These are phyloP conservation scores for Nasalis larvatus DNA, from an alignment of 2,113 vertebrate genomes.

Conservation along the genomic window DNA sequence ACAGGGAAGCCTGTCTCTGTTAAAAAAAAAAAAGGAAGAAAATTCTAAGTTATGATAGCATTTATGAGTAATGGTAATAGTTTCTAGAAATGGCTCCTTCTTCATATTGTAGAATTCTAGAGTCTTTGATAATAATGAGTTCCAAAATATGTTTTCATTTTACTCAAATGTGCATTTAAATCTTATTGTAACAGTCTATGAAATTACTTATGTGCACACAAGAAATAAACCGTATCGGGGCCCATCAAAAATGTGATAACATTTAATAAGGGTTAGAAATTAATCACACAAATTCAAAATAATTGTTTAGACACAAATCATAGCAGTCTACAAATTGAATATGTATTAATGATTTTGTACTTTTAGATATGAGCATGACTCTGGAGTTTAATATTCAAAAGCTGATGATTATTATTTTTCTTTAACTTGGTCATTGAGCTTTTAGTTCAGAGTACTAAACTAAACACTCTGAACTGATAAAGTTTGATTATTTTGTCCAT, in stretches of 20 bases:
- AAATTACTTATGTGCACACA: neutral
- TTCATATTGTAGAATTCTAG: neutral
- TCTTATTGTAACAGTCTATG: neutral
- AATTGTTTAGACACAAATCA: conserved; percentile 33
- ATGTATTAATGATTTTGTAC: neutral
- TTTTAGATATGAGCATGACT: neutral
- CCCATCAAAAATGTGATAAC: neutral
- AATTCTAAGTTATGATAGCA: neutral
- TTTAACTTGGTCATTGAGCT: conserved; percentile 15
- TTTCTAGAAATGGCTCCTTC: neutral
- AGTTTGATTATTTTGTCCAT: neutral
- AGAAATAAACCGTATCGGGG: neutral
- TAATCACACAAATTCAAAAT: conserved; percentile 34
- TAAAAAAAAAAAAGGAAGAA: neutral
- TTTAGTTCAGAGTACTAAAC: neutral
- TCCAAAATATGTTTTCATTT: neutral
- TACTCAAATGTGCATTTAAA: neutral
- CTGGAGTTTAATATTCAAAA: neutral
- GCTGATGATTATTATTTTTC: conserved; percentile 1
- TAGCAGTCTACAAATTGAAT: conserved; percentile 10
- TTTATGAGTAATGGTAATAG: neutral
- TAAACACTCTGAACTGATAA: neutral
- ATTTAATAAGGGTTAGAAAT: conserved; percentile 24
- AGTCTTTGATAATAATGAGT: neutral
- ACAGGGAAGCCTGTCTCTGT: too few species aligned